Evolutionary conservation across 2,797 vertebrate species (phyloP), one percentile per base, ranked within the genome.

Genomic region (Anableps anableps): DNA sequence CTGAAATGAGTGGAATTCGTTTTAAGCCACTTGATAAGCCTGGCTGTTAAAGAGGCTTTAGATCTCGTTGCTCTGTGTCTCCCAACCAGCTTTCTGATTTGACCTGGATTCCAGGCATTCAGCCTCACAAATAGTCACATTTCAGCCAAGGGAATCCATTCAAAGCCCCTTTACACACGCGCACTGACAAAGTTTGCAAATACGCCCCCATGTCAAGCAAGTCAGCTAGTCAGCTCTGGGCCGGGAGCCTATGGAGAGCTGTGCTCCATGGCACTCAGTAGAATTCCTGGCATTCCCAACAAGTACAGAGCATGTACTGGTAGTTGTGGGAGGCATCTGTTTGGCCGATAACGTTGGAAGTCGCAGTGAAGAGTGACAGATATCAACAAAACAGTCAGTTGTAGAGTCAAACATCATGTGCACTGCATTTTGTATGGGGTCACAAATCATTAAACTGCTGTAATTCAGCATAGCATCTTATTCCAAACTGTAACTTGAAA

Each of bases 221-320:
- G 77, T 64, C 85, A 84, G 82, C 70, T 72, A 84, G 83, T 34
- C 47, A 86, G 81, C 81, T 83, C 80, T 74, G 73, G 75, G 87
- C 83, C 86, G 71, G 64, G 86, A 66, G 82, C 82, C 81, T 83
- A 66, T 72, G 74, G 82, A 85, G 84, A 79, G 89, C 82, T 84
- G 60, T 58, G 86, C 58, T 23, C 81, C 60, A 75, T 86, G 72
- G 76, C 77, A 84, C 64, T 45, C 78, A n/a, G 36, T 11, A 77
- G 86, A 94, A 96, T 95, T 95, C 94, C 91, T 93, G 85, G 85
- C 86, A 96, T 96, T 95, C 95, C 92, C 87, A 81, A 86, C 93
- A 92, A 92, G 91, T 94, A 91, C 80, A 4, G 85, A 92, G 88
- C 91, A 91, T 89, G 93, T 92, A 93, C 85, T 80, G 83, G 68